Evolutionary conservation across 2,113 vertebrate genomes (phyloP).

Genomic region (Sylvicapra grimmia): DNA sequence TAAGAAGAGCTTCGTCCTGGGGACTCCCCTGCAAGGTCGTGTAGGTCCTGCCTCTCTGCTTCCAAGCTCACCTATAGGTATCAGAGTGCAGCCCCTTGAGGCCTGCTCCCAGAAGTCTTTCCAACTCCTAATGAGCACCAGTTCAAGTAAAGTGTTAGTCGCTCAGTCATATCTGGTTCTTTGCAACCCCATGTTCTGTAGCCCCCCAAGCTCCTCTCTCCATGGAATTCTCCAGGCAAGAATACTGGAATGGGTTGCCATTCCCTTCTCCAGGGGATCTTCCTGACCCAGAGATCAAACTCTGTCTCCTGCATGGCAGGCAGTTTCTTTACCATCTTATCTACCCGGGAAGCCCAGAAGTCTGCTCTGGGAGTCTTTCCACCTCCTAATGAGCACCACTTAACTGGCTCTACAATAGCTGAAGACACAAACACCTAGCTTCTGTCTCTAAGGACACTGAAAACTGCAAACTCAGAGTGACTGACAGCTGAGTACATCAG

Average conservation of each 20-base stretch:
- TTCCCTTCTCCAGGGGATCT: background rate
- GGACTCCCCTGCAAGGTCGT: rapidly evolving
- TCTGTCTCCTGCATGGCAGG: background rate
- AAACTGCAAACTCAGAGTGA: background rate
- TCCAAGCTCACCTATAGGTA: rapidly evolving
- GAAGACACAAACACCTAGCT: background rate
- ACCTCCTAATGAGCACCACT: background rate
- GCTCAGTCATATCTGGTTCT: background rate
- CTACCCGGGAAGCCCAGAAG: background rate
- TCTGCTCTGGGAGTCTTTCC: background rate
- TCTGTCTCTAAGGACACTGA: background rate
- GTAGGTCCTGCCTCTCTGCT: background rate
- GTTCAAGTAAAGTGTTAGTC: background rate
- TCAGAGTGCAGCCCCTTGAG: too few species aligned
- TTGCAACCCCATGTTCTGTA: background rate
- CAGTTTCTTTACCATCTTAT: background rate
- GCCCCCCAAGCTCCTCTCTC: background rate
- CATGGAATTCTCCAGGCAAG: background rate
- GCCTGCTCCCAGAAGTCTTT: background rate
- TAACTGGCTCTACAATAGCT: background rate
- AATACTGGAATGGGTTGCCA: background rate
- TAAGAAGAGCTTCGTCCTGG: background rate
- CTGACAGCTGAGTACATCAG: background rate
- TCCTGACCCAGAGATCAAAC: background rate
- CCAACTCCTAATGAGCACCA: background rate